Conservation (phyloP, 2,888 invertebrate species). For the Melitaea athalia region DNA sequence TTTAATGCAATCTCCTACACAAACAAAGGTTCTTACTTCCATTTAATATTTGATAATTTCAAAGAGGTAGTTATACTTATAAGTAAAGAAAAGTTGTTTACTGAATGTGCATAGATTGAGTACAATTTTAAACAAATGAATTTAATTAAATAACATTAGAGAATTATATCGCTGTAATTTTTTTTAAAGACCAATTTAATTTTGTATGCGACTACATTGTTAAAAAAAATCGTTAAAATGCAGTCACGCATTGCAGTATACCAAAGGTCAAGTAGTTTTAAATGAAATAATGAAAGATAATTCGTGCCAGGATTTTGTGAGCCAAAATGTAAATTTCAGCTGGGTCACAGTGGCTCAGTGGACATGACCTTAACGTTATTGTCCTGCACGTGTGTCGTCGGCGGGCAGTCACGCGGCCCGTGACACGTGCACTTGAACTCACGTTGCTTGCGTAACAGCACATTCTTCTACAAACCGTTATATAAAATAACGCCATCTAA, state of each 20-base stretch:
- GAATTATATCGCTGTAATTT: too few species aligned
- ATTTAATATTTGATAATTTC: too few species aligned
- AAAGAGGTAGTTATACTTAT: too few species aligned
- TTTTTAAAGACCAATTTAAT: too few species aligned
- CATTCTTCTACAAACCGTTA: conserved; percentile 71
- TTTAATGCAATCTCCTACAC: too few species aligned
- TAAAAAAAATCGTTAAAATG: neutral
- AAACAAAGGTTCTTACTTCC: too few species aligned
- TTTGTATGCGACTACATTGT: too few species aligned
- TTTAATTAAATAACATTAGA: too few species aligned
- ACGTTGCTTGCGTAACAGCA: conserved; percentile 77
- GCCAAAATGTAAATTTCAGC: neutral
- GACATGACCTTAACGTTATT: conserved; percentile 56
- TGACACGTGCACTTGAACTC: conserved; percentile 77
- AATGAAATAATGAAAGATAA: too few species aligned
- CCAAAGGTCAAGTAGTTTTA: neutral
- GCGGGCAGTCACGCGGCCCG: conserved; percentile 67
- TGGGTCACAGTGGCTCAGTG: conserved; percentile 11
- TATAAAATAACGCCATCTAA: conserved; percentile 76
- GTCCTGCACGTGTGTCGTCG: conserved; percentile 61
- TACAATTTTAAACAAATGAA: too few species aligned
- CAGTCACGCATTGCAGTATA: neutral
- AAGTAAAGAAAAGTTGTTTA: too few species aligned
- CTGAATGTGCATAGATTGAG: too few species aligned
- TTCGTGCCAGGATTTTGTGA: neutral